Evolutionary conservation across 2,888 invertebrate species (phyloP).

Genomic region (Amphipoea lucens): DNA sequence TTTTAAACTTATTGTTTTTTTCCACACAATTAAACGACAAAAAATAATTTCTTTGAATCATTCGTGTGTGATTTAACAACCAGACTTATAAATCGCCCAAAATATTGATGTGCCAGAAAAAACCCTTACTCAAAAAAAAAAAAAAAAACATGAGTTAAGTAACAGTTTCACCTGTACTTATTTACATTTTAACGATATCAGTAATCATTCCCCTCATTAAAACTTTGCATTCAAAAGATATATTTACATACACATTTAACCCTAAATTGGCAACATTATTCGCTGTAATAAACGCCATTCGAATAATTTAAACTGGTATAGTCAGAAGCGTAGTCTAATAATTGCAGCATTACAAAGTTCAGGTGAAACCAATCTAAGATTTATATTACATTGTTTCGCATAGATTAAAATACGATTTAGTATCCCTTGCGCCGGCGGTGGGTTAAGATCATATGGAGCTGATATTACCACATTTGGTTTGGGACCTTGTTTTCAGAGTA

Average conservation of each 20-base stretch:
- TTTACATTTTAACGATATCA: constrained; percentile 59
- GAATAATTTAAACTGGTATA: constrained; percentile 55
- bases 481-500: neutral
- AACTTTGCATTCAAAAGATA: constrained; percentile 48
- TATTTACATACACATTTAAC: constrained; percentile 55
- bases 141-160: constrained; percentile 5
- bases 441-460: constrained; percentile 65
- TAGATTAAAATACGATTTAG: constrained; percentile 80
- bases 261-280: constrained; percentile 60
- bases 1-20: neutral
- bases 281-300: constrained; percentile 54
- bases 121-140: constrained; percentile 1
- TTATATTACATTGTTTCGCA: constrained; percentile 81
- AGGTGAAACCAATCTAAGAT: constrained; percentile 80
- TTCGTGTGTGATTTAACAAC: constrained; percentile 5
- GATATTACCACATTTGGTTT: constrained; percentile 64
- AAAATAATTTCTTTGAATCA: neutral
- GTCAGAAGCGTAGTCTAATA: constrained; percentile 76
- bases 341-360: constrained; percentile 78
- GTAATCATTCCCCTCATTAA: constrained; percentile 54
- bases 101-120: neutral
- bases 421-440: constrained; percentile 62
- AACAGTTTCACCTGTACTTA: constrained; percentile 28
- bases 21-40: neutral
- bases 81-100: constrained; percentile 1